These are phyloP conservation scores for Rhagoletis zephyria DNA, from an alignment of 1,140 invertebrate genomes.

Conservation along the genomic window DNA sequence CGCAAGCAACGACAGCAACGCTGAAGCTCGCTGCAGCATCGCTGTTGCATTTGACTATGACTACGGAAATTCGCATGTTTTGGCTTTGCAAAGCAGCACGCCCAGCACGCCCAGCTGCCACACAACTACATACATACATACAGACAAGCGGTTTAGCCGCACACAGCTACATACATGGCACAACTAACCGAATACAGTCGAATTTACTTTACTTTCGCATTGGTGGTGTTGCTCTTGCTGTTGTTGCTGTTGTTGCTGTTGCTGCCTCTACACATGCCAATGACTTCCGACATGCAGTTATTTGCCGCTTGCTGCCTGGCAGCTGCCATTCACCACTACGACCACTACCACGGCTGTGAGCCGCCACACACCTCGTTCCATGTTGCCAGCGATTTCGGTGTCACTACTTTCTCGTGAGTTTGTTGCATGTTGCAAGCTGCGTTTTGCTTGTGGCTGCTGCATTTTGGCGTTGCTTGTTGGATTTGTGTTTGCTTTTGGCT, in stretches of 20 bases:
- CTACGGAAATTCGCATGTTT: conserved; percentile 38
- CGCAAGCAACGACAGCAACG: too few species aligned
- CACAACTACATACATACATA: background rate
- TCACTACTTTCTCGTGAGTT: conserved; percentile 1
- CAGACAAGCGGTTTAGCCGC: background rate
- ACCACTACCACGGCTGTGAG: background rate
- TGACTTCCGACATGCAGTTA: conserved; percentile 34
- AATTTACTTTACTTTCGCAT: background rate
- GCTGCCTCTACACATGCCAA: conserved; percentile 14
- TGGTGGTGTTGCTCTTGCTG: background rate
- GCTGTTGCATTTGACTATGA: too few species aligned
- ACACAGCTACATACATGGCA: background rate
- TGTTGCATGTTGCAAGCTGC: conserved; percentile 32
- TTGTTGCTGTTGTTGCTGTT: background rate
- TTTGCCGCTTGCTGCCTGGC: background rate
- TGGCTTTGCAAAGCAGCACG: conserved; percentile 20
- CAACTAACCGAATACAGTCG: background rate
- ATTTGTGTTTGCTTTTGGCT: conserved; percentile 32
- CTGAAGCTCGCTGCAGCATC: background rate
- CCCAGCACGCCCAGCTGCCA: conserved; percentile 43
- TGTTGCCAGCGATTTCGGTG: too few species aligned
- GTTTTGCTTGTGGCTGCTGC: background rate
- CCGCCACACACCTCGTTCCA: too few species aligned
- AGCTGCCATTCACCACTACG: background rate
- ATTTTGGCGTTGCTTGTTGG: background rate